phyloP scores from a whole-genome alignment of 2,113 vertebrate genomes.

The Tinamus guttatus region DNA sequence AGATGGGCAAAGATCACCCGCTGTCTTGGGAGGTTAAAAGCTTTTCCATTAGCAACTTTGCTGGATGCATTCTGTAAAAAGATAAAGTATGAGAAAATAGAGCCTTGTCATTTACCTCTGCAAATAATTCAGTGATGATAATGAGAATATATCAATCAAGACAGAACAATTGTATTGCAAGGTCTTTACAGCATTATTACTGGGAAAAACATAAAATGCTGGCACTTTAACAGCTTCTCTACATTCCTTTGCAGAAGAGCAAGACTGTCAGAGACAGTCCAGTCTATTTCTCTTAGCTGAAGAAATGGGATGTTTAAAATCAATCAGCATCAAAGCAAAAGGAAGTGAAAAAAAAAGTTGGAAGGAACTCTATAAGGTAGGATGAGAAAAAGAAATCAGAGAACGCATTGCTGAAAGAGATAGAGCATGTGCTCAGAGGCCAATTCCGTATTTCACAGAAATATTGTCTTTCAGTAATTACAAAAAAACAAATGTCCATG shows the following conservation, averaged over 20 bases:
- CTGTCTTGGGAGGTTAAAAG: constrained; percentile 74
- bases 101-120: constrained; percentile 61
- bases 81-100: constrained; percentile 62
- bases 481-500: not conserved
- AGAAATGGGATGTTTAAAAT: accelerated
- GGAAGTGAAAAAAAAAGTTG: not conserved
- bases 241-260: not conserved
- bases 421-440: not conserved
- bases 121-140: constrained; percentile 61
- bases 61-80: constrained; percentile 29
- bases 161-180: not conserved
- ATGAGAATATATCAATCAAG: constrained; percentile 35
- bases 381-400: not conserved
- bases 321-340: not conserved
- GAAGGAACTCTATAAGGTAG: not conserved
- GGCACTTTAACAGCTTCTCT: not conserved
- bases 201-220: not conserved
- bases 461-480: accelerated
- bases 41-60: constrained; percentile 68
- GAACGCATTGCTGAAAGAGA: accelerated
- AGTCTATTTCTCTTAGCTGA: not conserved
- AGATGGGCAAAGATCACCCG: constrained; percentile 16
- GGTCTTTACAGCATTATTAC: not conserved
- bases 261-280: not conserved
- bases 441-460: accelerated